Percentiles rank a stretch among this genome's conserved stretches.
phyloP scores from a whole-genome alignment of 2,113 vertebrate species.

The Crotalus horridus region DNA sequence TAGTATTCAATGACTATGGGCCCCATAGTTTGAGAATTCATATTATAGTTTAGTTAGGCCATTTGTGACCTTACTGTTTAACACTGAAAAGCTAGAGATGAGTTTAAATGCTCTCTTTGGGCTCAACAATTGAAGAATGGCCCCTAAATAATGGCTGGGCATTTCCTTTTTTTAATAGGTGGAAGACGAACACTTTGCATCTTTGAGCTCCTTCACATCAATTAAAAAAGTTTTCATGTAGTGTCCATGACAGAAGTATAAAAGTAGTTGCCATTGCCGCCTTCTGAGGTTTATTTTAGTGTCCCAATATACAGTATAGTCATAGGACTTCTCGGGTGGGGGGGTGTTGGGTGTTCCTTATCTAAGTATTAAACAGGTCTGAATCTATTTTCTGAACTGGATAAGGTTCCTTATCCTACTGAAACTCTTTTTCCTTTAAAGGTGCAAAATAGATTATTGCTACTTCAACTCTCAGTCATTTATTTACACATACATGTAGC shows the following conservation, averaged over 20 bases:
- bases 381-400: background rate
- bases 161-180: background rate
- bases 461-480: background rate
- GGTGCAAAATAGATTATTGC: background rate
- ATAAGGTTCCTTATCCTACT: background rate
- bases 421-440: background rate
- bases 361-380: background rate
- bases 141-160: background rate
- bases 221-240: background rate
- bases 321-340: background rate
- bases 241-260: background rate
- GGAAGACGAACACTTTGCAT: background rate
- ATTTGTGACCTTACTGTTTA: background rate
- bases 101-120: background rate
- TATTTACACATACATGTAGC: background rate
- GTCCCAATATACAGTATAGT: background rate
- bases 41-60: too few relatives aligned
- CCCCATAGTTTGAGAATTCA: too few relatives aligned
- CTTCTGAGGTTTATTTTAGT: background rate
- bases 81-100: background rate
- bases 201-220: background rate
- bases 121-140: background rate
- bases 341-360: background rate
- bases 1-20: too few relatives aligned
- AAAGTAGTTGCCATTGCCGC: background rate